A percentile compares a stretch with the other conserved stretches of the same genome.
These are phyloP conservation scores for Philereme vetulata DNA, from an alignment of 2,888 invertebrate genomes.

Conservation along the genomic window DNA sequence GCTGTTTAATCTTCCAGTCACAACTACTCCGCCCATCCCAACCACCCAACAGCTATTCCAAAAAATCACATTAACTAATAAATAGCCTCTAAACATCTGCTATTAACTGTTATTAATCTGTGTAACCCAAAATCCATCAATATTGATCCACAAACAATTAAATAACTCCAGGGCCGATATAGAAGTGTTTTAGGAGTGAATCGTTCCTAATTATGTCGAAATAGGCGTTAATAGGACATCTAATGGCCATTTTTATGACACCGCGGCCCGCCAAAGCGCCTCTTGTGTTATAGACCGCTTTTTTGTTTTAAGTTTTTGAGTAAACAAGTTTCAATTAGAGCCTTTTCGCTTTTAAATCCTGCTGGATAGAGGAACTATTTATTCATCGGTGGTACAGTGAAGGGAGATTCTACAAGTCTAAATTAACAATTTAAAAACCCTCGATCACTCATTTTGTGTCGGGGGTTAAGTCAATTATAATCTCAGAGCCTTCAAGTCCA, in stretches of 20 bases:
- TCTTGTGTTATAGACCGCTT: slow-evolving; percentile 75
- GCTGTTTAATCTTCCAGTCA: background rate
- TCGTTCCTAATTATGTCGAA: slow-evolving; percentile 82
- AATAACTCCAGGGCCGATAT: slow-evolving; percentile 53
- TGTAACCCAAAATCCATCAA: slow-evolving; percentile 6
- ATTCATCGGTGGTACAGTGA: too few species aligned
- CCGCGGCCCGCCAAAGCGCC: slow-evolving; percentile 73
- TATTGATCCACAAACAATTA: slow-evolving; percentile 62
- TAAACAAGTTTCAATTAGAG: slow-evolving; percentile 72
- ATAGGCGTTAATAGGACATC: slow-evolving; percentile 82
- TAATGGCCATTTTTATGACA: slow-evolving; percentile 77
- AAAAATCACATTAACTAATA: slow-evolving; percentile 33
- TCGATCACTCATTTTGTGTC: too few species aligned
- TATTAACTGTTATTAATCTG: slow-evolving; percentile 3
- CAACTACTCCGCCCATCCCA: background rate
- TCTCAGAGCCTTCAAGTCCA: too few species aligned
- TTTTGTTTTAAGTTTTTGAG: slow-evolving; percentile 77
- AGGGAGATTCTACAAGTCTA: too few species aligned
- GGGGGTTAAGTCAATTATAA: too few species aligned
- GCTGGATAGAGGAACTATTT: slow-evolving; percentile 1
- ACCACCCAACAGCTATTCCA: background rate
- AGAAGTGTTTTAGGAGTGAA: slow-evolving; percentile 57
- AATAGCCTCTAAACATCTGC: slow-evolving; percentile 36
- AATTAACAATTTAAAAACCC: too few species aligned
- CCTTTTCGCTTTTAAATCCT: slow-evolving; percentile 39